phyloP scores from a whole-genome alignment of 2,113 vertebrate species.

The Callaeas wilsoni region DNA sequence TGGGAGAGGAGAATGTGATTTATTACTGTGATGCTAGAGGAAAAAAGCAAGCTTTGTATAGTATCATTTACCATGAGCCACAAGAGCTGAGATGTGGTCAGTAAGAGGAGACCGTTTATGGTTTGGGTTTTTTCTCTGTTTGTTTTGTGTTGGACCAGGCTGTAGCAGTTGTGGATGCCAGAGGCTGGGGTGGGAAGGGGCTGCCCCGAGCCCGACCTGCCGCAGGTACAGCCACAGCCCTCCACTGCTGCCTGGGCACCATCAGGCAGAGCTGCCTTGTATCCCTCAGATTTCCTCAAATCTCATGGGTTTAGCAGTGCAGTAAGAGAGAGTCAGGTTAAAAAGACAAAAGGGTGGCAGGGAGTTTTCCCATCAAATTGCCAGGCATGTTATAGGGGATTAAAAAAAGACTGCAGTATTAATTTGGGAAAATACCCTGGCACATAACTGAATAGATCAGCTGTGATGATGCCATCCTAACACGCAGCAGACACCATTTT shows the following conservation, averaged over 20 bases:
- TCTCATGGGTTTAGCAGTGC: neutral
- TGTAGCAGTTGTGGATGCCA: neutral
- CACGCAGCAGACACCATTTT: neutral
- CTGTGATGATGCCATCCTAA: neutral
- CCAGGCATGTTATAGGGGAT: neutral
- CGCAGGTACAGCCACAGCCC: neutral
- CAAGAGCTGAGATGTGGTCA: neutral
- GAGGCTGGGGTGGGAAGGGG: neutral
- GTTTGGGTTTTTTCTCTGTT: neutral
- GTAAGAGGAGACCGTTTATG: neutral
- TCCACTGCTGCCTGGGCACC: neutral
- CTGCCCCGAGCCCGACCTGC: neutral
- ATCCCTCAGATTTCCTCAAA: neutral
- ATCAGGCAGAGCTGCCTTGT: neutral
- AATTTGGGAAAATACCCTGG: neutral
- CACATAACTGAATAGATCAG: neutral
- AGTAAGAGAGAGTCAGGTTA: neutral
- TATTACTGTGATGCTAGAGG: neutral
- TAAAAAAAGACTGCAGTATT: neutral
- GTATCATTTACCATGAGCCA: neutral
- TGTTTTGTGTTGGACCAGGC: neutral
- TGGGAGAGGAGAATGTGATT: neutral
- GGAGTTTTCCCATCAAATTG: neutral
- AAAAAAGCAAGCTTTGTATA: neutral
- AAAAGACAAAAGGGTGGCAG: neutral